Percentiles rank a stretch among this genome's conserved stretches.
Evolutionary conservation across 1,140 invertebrate species (phyloP).

Genomic region (Thalassaphorura encarpata): DNA sequence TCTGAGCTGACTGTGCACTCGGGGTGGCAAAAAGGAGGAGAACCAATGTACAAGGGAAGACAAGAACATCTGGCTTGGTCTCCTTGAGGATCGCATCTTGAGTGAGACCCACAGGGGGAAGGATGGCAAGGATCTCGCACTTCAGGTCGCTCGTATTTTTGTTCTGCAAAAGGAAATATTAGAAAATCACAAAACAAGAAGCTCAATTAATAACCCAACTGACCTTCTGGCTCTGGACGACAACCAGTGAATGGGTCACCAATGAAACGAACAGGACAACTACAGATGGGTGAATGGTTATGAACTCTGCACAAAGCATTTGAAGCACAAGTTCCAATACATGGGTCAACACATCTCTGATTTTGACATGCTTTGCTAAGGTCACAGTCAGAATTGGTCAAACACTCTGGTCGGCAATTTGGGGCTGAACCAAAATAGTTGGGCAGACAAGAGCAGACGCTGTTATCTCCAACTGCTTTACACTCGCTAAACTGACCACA

Average conservation of each 20-base stretch:
- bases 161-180: background rate
- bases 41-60: slow-evolving; percentile 50
- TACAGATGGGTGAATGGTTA: slow-evolving; percentile 62
- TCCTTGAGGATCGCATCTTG: slow-evolving; percentile 46
- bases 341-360: slow-evolving; percentile 58
- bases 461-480: slow-evolving; percentile 48
- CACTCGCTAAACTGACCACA: slow-evolving; percentile 69
- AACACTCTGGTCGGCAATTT: slow-evolving; percentile 57
- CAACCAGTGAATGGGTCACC: slow-evolving; percentile 14
- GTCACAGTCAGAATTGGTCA: slow-evolving; percentile 44
- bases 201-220: background rate
- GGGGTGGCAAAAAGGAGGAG: slow-evolving; percentile 49
- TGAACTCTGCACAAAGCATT: slow-evolving; percentile 61
- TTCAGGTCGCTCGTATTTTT: background rate
- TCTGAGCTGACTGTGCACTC: slow-evolving; percentile 63
- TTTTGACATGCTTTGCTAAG: slow-evolving; percentile 35
- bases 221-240: background rate
- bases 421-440: slow-evolving; percentile 52
- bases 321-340: slow-evolving; percentile 59
- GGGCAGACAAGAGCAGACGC: slow-evolving; percentile 59
- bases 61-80: slow-evolving; percentile 48
- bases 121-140: slow-evolving; percentile 68
- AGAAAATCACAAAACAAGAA: background rate
- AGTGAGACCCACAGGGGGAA: slow-evolving; percentile 60
- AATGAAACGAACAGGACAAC: slow-evolving; percentile 36